phyloP scores from a whole-genome alignment of 2,113 vertebrate species.

The Calidris pugnax region DNA sequence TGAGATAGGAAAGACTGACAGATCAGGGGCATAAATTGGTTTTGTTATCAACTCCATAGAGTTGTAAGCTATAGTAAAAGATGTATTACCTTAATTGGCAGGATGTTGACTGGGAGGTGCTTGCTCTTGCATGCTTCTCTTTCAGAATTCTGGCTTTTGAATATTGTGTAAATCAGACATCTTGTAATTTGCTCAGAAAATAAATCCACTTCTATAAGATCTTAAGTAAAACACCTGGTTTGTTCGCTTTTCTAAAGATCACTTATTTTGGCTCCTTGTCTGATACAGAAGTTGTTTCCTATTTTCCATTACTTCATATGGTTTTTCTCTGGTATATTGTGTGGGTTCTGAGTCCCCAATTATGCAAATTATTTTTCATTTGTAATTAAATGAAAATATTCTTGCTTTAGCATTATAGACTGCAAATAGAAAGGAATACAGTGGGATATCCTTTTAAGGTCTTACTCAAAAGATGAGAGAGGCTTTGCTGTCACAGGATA shows the following conservation, averaged over 20 bases:
- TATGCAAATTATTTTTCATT: background rate
- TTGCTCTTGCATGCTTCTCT: background rate
- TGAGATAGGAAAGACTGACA: background rate
- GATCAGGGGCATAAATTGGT: background rate
- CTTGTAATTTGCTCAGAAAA: background rate
- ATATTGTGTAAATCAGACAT: background rate
- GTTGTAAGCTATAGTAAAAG: background rate
- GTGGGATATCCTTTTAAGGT: background rate
- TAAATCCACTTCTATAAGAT: background rate
- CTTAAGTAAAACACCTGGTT: background rate
- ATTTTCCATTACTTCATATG: background rate
- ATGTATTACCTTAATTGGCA: background rate
- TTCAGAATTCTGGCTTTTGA: background rate
- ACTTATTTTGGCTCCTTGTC: background rate
- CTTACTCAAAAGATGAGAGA: background rate
- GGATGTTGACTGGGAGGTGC: background rate
- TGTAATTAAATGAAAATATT: background rate
- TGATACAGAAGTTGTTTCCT: background rate
- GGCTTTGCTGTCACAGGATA: background rate
- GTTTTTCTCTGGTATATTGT: background rate
- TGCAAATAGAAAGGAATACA: background rate
- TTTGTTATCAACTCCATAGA: background rate
- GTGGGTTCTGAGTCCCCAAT: background rate
- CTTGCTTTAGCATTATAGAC: background rate
- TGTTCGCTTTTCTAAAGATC: background rate